Evolutionary conservation across 2,888 invertebrate genomes (phyloP).

Genomic region (Sesia bembeciformis): DNA sequence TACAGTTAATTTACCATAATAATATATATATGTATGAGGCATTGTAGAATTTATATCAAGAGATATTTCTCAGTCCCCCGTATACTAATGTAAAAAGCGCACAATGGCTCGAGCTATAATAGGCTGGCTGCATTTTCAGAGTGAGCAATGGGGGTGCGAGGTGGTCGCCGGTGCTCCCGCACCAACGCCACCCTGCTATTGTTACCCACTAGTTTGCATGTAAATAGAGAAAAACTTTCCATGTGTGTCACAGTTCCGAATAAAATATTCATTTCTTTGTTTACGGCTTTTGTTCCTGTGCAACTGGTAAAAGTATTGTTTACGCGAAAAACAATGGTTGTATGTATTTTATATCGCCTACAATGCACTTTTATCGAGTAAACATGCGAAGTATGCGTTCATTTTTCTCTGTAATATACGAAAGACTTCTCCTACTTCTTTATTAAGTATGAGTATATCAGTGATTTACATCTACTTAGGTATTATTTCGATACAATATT

Average conservation of each 20-base stretch:
- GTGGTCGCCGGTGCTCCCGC: constrained; percentile 21
- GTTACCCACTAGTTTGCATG: constrained; percentile 62
- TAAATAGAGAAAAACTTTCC: constrained; percentile 62
- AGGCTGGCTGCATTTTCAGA: constrained; percentile 39
- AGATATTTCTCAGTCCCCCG: too few species aligned
- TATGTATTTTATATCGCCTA: not conserved
- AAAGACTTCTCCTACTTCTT: too few species aligned
- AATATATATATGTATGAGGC: too few species aligned
- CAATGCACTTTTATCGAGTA: not conserved
- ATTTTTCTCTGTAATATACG: too few species aligned
- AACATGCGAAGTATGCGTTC: not conserved
- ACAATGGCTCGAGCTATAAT: too few species aligned
- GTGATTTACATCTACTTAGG: too few species aligned
- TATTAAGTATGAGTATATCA: too few species aligned
- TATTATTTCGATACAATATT: too few species aligned
- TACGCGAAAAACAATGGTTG: constrained; percentile 38
- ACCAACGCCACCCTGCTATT: constrained; percentile 35
- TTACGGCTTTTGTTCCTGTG: constrained; percentile 46
- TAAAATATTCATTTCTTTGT: constrained; percentile 65
- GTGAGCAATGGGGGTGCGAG: constrained; percentile 37
- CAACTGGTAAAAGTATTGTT: constrained; percentile 56
- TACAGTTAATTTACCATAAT: too few species aligned
- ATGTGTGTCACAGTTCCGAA: constrained; percentile 59
- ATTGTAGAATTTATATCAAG: too few species aligned
- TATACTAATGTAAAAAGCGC: too few species aligned